Percentiles rank a stretch among this genome's conserved stretches.
Evolutionary conservation across 1,140 invertebrate species (phyloP).

Genomic region (Oryctes rhinoceros): DNA sequence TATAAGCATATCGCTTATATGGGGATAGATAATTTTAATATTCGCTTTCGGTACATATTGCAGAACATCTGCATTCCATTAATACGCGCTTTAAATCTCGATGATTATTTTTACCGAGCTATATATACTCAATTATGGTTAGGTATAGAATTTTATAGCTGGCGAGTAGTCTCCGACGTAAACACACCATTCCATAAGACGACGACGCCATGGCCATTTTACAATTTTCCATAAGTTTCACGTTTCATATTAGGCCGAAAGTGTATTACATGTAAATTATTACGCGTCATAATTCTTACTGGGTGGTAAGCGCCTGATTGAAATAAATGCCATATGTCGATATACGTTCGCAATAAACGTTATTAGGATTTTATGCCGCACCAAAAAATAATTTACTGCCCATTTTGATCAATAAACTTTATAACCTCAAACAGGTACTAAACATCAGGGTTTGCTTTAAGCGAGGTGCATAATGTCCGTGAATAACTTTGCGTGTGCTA

Average conservation of each 20-base stretch:
- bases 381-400: slow-evolving; percentile 13
- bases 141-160: neutral
- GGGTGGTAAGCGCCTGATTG: slow-evolving; percentile 25
- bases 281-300: neutral
- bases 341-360: slow-evolving; percentile 17
- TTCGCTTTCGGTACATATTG: neutral
- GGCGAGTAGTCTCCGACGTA: neutral
- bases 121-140: neutral
- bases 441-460: slow-evolving; percentile 10
- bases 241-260: slow-evolving; percentile 16
- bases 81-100: neutral
- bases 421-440: slow-evolving; percentile 24
- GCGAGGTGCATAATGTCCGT: neutral
- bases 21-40: slow-evolving; percentile 11
- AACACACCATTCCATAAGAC: neutral
- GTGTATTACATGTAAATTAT: slow-evolving; percentile 27
- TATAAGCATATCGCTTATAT: slow-evolving; percentile 22
- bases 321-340: slow-evolving; percentile 23
- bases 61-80: slow-evolving; percentile 17
- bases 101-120: slow-evolving; percentile 22
- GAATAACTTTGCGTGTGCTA: neutral
- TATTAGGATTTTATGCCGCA: neutral
- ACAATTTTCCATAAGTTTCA: slow-evolving; percentile 6
- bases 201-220: neutral
- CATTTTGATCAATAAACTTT: slow-evolving; percentile 14